Evolutionary conservation across 2,888 invertebrate species (phyloP).

Genomic region (Drosophila melanosoma): DNA sequence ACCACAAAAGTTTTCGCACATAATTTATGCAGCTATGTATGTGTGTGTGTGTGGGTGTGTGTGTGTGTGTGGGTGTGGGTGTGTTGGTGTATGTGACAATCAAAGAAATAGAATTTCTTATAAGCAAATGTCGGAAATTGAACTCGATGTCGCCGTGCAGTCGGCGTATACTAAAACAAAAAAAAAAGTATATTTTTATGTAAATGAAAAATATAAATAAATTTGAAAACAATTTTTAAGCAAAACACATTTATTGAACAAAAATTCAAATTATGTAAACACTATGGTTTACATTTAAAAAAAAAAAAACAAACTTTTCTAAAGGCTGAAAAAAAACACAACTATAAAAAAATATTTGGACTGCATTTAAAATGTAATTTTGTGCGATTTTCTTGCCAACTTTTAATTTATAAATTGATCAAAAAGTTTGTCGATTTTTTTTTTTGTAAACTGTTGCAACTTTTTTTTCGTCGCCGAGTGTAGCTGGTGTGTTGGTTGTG

Average conservation of each 20-base stretch:
- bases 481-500: constrained; percentile 17
- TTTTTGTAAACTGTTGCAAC: too few species aligned
- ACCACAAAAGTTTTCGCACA: constrained; percentile 60
- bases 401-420: neutral
- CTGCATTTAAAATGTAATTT: neutral
- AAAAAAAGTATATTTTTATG: neutral
- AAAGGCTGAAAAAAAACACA: neutral
- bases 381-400: neutral
- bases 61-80: neutral
- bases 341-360: neutral
- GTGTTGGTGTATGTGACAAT: constrained; percentile 51
- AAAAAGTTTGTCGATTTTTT: neutral
- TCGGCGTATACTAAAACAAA: neutral
- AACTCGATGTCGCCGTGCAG: constrained; percentile 5
- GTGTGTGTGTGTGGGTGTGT: constrained; percentile 1
- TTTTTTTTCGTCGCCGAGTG: neutral
- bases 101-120: constrained; percentile 67
- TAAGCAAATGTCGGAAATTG: constrained; percentile 40
- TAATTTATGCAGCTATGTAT: constrained; percentile 53
- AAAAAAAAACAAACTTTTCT: neutral
- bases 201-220: neutral
- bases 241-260: neutral
- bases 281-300: neutral
- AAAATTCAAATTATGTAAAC: neutral
- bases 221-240: neutral